Percentiles rank a stretch among this genome's conserved stretches.
Conservation (phyloP, 1,140 invertebrate genomes). For the Diplogasteroides magnus region DNA sequence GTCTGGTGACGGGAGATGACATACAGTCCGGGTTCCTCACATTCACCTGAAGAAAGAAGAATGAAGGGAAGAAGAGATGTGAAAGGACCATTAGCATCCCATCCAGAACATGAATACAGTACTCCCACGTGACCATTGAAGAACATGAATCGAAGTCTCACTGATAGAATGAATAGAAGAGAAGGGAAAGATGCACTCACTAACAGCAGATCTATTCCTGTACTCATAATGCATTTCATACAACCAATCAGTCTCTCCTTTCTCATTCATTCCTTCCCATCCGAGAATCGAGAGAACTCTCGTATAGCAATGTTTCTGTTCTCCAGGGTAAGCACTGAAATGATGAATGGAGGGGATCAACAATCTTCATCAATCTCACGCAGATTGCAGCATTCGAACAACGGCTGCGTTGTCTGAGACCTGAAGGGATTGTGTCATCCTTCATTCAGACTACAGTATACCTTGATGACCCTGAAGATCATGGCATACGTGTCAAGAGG, state of each 20-base stretch:
- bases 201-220: conserved; percentile 20
- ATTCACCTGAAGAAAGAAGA: not conserved
- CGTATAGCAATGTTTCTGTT: conserved; percentile 21
- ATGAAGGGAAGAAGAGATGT: no score
- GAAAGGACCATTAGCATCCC: conserved; percentile 19
- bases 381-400: conserved; percentile 19
- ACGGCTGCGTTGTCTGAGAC: conserved; percentile 21
- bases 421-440: not conserved
- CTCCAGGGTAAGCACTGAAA: conserved; percentile 21
- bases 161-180: conserved; percentile 10
- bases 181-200: conserved; percentile 8
- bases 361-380: conserved; percentile 1
- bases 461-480: conserved; percentile 12
- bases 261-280: conserved; percentile 13
- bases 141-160: conserved; percentile 28
- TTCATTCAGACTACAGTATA: not conserved
- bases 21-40: conserved; percentile 24
- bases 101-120: conserved; percentile 22
- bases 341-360: not conserved
- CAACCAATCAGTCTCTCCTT: conserved; percentile 14
- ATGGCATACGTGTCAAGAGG: conserved; percentile 24
- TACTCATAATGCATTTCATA: conserved; percentile 27
- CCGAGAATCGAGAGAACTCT: conserved; percentile 18
- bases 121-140: conserved; percentile 30
- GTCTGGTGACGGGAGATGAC: conserved; percentile 25